phyloP scores from a whole-genome alignment of 2,797 vertebrate genomes.

The Pampus argenteus region DNA sequence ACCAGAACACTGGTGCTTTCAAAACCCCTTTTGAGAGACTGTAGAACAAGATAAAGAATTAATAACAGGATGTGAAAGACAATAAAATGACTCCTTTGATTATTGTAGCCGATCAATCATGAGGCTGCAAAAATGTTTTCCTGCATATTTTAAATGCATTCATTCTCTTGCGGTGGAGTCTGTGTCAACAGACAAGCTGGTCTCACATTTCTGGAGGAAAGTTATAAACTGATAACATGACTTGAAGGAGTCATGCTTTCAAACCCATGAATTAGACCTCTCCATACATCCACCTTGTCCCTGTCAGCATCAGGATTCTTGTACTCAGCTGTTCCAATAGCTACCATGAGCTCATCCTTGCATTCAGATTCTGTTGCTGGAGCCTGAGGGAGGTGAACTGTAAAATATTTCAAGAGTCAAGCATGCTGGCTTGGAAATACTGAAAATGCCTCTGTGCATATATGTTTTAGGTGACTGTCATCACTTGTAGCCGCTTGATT shows the following conservation, averaged over 20 bases:
- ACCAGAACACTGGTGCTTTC: too few species aligned
- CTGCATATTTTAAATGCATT: slow-evolving; percentile 1
- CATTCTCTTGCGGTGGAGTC: neutral
- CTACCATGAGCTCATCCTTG: slow-evolving; percentile 18
- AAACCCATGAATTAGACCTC: too few species aligned
- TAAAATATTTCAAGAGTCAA: neutral
- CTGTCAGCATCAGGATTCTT: neutral
- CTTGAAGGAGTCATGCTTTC: slow-evolving; percentile 87
- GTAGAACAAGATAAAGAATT: too few species aligned
- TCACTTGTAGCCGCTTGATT: neutral
- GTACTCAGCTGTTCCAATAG: slow-evolving; percentile 1
- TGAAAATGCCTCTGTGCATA: neutral
- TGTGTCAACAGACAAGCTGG: slow-evolving; percentile 3
- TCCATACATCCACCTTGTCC: too few species aligned
- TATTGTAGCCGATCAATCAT: too few species aligned
- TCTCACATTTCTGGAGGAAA: slow-evolving; percentile 3
- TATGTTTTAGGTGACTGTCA: neutral
- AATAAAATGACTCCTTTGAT: too few species aligned
- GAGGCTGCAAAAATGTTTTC: too few species aligned
- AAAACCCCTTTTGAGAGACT: too few species aligned
- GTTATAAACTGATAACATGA: neutral
- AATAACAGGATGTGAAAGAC: too few species aligned
- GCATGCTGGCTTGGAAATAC: neutral
- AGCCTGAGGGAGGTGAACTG: neutral
- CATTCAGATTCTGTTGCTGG: slow-evolving; percentile 1